Evolutionary conservation across 2,113 vertebrate genomes (phyloP).

Genomic region (Hiodon tergisus): DNA sequence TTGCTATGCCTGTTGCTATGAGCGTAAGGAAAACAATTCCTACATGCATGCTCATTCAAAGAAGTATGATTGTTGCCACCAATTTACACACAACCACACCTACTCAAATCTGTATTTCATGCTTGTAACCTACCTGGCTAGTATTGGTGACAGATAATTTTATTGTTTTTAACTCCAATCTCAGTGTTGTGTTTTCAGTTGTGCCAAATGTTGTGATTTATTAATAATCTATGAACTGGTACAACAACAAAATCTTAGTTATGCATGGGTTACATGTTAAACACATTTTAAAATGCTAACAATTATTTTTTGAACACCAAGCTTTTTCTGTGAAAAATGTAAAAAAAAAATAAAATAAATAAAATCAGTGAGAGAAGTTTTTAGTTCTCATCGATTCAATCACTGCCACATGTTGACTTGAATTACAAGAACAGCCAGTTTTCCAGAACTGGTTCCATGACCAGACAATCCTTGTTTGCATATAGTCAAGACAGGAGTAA

Average conservation of each 20-base stretch:
- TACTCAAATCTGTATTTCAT: background rate
- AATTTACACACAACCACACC: background rate
- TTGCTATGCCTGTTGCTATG: too few species aligned
- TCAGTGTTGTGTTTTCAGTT: too few species aligned
- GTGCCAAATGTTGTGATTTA: too few species aligned
- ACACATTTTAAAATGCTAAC: background rate
- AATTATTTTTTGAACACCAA: background rate
- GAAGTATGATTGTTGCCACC: background rate
- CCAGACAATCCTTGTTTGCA: background rate
- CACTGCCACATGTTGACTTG: conserved; percentile 9
- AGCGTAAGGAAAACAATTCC: too few species aligned
- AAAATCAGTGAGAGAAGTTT: background rate
- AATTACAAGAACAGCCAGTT: conserved; percentile 11
- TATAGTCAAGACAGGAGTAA: background rate
- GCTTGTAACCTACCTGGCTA: background rate
- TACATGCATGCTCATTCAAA: background rate
- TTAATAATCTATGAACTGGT: too few species aligned
- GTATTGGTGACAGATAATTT: background rate
- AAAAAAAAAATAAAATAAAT: too few species aligned
- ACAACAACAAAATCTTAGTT: too few species aligned
- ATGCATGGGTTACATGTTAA: too few species aligned
- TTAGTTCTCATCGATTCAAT: background rate
- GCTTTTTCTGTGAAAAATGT: background rate
- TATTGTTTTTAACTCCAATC: background rate
- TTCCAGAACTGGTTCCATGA: conserved; percentile 10